phyloP scores from a whole-genome alignment of 2,113 vertebrate species.

The Chionis minor region DNA sequence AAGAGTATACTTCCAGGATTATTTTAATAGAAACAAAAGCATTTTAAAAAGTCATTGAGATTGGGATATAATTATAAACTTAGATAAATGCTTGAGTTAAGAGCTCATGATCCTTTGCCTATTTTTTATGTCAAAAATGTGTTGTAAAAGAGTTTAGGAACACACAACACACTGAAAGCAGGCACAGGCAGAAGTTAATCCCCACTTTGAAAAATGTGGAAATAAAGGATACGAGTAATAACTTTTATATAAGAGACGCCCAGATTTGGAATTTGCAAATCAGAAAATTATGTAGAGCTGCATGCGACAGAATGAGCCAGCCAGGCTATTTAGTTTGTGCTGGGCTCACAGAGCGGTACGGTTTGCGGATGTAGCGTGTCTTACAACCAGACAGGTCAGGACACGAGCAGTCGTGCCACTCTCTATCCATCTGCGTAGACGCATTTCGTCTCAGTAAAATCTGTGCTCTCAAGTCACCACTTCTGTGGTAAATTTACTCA shows the following conservation, averaged over 20 bases:
- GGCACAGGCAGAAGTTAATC: not conserved
- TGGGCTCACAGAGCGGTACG: not conserved
- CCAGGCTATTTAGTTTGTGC: not conserved
- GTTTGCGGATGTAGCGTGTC: not conserved
- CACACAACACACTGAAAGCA: not conserved
- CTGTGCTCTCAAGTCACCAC: not conserved
- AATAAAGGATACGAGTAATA: not conserved
- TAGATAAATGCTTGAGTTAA: not conserved
- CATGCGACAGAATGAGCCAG: fast-evolving
- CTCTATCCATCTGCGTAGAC: not conserved
- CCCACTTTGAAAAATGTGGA: not conserved
- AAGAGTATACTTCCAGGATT: not conserved
- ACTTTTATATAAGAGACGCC: not conserved
- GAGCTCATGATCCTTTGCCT: not conserved
- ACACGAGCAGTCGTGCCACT: fast-evolving
- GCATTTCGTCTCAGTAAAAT: not conserved
- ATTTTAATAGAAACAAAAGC: not conserved
- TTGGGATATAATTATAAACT: not conserved
- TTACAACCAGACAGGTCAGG: not conserved
- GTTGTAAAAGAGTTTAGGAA: not conserved
- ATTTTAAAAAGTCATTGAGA: not conserved
- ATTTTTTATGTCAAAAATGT: not conserved
- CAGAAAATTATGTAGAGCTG: not conserved
- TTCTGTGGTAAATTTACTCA: not conserved
- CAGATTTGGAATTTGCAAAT: not conserved